Percentiles rank a stretch among this genome's conserved stretches.
phyloP scores from a whole-genome alignment of 1,140 invertebrate species.

The Ylistrum balloti region DNA sequence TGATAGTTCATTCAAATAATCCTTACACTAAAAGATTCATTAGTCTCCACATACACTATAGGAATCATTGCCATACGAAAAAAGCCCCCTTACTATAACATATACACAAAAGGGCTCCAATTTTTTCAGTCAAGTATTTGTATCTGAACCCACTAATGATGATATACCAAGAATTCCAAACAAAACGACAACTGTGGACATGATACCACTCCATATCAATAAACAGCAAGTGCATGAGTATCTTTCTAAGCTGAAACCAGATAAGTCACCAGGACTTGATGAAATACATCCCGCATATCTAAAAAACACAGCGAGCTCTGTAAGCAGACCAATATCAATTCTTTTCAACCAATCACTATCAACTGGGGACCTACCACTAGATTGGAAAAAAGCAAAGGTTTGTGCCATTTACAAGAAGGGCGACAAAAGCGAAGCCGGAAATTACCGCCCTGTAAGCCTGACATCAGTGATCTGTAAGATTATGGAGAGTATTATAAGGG shows the following conservation, averaged over 20 bases:
- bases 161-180: no score
- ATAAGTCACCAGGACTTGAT: conserved; percentile 9
- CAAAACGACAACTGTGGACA: no score
- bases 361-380: background rate
- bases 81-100: no score
- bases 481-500: conserved; percentile 43
- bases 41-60: no score
- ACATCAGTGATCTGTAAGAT: conserved; percentile 46
- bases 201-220: no score
- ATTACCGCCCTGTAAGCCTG: conserved; percentile 44
- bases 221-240: no score
- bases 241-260: background rate
- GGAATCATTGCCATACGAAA: no score
- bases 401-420: conserved; percentile 50
- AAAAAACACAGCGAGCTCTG: background rate
- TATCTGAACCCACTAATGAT: no score
- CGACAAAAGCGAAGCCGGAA: background rate
- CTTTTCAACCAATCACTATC: background rate
- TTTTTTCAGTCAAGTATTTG: no score
- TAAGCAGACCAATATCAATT: background rate
- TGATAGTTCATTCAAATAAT: no score
- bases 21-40: no score
- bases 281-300: background rate
- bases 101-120: no score
- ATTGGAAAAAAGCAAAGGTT: conserved; percentile 41